phyloP scores from a whole-genome alignment of 2,888 invertebrate species.

The Scaptomyza reducta region DNA sequence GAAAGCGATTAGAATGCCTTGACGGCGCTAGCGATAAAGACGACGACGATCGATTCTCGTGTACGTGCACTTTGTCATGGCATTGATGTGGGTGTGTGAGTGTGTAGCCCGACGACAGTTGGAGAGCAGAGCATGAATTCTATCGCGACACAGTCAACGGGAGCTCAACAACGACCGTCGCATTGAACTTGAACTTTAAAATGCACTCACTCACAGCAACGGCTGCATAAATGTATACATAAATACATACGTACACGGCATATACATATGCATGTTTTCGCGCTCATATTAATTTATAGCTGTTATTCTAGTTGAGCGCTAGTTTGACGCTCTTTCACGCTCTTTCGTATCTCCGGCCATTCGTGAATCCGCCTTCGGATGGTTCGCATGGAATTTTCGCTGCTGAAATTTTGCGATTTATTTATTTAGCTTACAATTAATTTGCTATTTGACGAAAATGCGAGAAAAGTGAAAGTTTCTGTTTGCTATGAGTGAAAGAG shows the following conservation, averaged over 20 bases:
- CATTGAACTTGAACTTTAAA: conserved; percentile 84
- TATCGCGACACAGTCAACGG: conserved; percentile 53
- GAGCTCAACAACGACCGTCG: conserved; percentile 33
- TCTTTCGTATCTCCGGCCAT: conserved; percentile 25
- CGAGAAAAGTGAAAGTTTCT: conserved; percentile 72
- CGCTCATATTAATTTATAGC: conserved; percentile 33
- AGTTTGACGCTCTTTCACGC: conserved; percentile 21
- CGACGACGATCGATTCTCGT: conserved; percentile 43
- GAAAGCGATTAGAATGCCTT: conserved; percentile 62
- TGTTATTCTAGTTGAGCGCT: conserved; percentile 41
- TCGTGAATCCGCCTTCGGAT: conserved; percentile 52
- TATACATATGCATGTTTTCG: conserved; percentile 2
- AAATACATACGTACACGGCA: not conserved
- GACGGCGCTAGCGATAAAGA: conserved; percentile 18
- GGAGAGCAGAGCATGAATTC: conserved; percentile 54
- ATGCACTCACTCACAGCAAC: conserved; percentile 51
- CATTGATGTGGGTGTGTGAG: conserved; percentile 42
- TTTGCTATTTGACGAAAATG: conserved; percentile 60
- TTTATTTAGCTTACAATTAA: conserved; percentile 64
- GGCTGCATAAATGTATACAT: conserved; percentile 30
- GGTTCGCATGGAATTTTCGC: conserved; percentile 34
- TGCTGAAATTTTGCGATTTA: conserved; percentile 39
- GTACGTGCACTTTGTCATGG: conserved; percentile 67
- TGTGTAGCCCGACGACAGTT: conserved; percentile 14
- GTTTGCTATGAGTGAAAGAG: conserved; percentile 56